Percentiles rank a stretch among this genome's conserved stretches.
Conservation (phyloP, 2,888 invertebrate genomes). For the Acronicta leporina region DNA sequence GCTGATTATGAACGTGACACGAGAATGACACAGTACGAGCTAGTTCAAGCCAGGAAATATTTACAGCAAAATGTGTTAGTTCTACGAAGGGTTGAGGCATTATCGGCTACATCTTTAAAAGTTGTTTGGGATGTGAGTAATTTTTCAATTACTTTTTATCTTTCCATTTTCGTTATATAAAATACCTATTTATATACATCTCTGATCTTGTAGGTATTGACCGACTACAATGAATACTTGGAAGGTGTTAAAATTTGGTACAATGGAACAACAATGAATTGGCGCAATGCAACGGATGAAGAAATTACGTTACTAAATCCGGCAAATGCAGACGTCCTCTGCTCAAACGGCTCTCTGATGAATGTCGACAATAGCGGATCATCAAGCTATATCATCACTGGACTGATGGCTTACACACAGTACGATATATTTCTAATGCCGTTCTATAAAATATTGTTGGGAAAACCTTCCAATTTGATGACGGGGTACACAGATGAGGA, state of each 20-base stretch:
- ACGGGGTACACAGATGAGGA: slow-evolving; percentile 96
- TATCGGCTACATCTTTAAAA: slow-evolving; percentile 93
- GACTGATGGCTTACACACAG: slow-evolving; percentile 94
- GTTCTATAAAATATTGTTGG: slow-evolving; percentile 95
- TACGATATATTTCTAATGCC: slow-evolving; percentile 98
- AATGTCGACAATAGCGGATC: slow-evolving; percentile 92
- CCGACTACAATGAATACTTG: slow-evolving; percentile 88
- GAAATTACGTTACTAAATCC: slow-evolving; percentile 72
- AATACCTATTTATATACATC: background rate
- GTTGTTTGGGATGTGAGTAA: slow-evolving; percentile 94
- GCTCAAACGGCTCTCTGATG: slow-evolving; percentile 91
- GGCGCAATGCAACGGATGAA: slow-evolving; percentile 79
- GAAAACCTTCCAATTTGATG: slow-evolving; percentile 97
- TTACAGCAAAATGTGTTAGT: slow-evolving; percentile 95
- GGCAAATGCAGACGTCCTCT: slow-evolving; percentile 71
- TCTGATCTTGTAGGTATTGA: slow-evolving; percentile 77
- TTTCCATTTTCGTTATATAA: slow-evolving; percentile 3
- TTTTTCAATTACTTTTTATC: slow-evolving; percentile 18
- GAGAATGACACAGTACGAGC: slow-evolving; percentile 92
- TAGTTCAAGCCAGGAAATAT: slow-evolving; percentile 93
- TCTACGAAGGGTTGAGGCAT: slow-evolving; percentile 90
- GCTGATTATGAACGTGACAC: slow-evolving; percentile 77
- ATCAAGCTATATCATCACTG: slow-evolving; percentile 92
- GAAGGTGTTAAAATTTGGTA: slow-evolving; percentile 92
- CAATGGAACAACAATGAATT: slow-evolving; percentile 83